Evolutionary conservation across 2,888 invertebrate species (phyloP).

Genomic region (Coleophora flavipennella): DNA sequence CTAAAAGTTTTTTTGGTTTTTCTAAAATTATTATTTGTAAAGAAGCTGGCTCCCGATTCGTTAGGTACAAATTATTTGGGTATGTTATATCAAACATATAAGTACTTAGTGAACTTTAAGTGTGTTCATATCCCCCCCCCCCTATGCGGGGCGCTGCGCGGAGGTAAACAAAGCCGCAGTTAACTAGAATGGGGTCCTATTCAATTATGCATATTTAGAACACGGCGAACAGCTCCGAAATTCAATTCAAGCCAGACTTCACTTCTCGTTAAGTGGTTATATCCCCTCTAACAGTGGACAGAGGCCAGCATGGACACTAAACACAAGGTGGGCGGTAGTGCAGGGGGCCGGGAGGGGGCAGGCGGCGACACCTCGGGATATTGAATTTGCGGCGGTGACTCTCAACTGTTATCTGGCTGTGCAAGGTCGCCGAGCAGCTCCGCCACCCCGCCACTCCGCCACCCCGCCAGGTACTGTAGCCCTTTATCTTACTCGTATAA

Average conservation of each 20-base stretch:
- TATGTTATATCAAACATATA: too few relatives aligned
- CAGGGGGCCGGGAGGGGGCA: slow-evolving; percentile 20
- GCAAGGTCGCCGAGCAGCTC: slow-evolving; percentile 56
- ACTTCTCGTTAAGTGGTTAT: slow-evolving; percentile 67
- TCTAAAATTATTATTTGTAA: neutral
- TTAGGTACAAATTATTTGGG: too few relatives aligned
- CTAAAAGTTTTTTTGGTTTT: too few relatives aligned
- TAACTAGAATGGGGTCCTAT: slow-evolving; percentile 2
- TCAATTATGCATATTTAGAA: slow-evolving; percentile 15
- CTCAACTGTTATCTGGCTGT: slow-evolving; percentile 67
- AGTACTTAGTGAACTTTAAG: too few relatives aligned
- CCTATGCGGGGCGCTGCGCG: neutral
- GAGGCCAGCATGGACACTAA: slow-evolving; percentile 53
- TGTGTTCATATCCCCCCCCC: too few relatives aligned
- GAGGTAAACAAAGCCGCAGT: neutral
- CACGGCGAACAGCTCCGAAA: slow-evolving; percentile 37
- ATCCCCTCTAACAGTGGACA: slow-evolving; percentile 50
- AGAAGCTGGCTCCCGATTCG: too few relatives aligned
- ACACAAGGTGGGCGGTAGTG: slow-evolving; percentile 36
- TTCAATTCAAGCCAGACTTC: slow-evolving; percentile 64
- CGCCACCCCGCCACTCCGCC: slow-evolving; percentile 36
- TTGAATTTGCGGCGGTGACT: slow-evolving; percentile 64
- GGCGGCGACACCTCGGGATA: slow-evolving; percentile 62
- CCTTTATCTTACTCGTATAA: slow-evolving; percentile 53
- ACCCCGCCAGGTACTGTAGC: slow-evolving; percentile 52